These are phyloP conservation scores for Litoditis marina DNA, from an alignment of 2,888 invertebrate genomes.

Conservation along the genomic window DNA sequence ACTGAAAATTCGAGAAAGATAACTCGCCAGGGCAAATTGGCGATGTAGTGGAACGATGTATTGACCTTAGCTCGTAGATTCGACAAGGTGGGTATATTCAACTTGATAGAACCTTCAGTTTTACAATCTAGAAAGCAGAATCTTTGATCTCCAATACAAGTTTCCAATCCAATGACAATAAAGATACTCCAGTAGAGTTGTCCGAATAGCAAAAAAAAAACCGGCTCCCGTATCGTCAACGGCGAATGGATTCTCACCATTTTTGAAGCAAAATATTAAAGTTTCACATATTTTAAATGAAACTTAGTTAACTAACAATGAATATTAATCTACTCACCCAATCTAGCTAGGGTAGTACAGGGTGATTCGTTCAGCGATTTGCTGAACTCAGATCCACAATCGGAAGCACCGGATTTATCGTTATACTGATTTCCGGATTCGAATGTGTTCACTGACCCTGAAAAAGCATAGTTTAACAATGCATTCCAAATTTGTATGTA, in stretches of 20 bases:
- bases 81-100: constrained; percentile 44
- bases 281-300: no score
- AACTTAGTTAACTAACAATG: not conserved
- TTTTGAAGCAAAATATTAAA: no score
- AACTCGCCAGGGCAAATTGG: constrained; percentile 50
- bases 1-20: constrained; percentile 11
- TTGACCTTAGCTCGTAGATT: constrained; percentile 40
- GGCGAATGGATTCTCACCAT: no score
- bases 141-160: no score
- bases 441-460: not conserved
- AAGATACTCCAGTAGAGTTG: no score
- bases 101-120: constrained; percentile 43
- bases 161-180: no score
- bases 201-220: no score
- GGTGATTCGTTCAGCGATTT: not conserved
- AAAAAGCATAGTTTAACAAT: no score
- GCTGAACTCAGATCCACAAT: not conserved
- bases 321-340: not conserved
- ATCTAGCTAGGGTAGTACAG: not conserved
- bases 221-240: no score
- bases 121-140: constrained; percentile 23
- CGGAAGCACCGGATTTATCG: not conserved
- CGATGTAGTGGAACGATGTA: constrained; percentile 46
- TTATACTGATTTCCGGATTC: not conserved
- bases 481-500: no score